A percentile compares a stretch with the other conserved stretches of the same genome.
Evolutionary conservation across 2,797 vertebrate genomes (phyloP).

Genomic region (Anguilla pacifica): DNA sequence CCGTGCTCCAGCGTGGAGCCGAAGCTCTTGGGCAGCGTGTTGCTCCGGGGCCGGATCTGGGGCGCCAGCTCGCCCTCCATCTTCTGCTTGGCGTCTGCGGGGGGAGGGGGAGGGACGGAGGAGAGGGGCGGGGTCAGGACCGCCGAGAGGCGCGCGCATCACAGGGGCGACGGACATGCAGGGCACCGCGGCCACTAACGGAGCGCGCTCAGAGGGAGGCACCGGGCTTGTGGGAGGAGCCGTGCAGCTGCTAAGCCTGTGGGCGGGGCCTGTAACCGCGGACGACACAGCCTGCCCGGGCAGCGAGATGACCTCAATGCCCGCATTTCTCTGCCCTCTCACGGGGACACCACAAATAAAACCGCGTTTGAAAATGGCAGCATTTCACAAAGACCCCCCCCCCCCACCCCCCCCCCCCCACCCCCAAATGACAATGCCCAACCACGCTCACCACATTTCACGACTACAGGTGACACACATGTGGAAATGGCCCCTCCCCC

Average conservation of each 20-base stretch:
- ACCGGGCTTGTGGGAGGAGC: neutral
- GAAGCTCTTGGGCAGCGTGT: constrained; percentile 97
- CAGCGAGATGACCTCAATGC: neutral
- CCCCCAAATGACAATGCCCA: neutral
- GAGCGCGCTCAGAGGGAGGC: neutral
- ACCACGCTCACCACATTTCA: neutral
- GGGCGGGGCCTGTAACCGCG: neutral
- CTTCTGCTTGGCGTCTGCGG: constrained; percentile 89
- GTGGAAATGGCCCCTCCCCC: neutral
- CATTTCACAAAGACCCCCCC: neutral
- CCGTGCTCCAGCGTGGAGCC: constrained; percentile 91
- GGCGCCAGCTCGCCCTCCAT: constrained; percentile 88
- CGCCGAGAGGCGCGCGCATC: neutral
- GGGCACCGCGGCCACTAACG: neutral
- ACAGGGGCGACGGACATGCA: neutral
- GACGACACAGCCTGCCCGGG: neutral
- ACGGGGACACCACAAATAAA: neutral
- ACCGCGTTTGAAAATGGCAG: neutral
- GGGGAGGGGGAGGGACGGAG: neutral
- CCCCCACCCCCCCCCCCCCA: neutral
- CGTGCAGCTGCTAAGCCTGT: neutral
- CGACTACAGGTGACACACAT: neutral
- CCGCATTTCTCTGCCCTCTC: neutral
- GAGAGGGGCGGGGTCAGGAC: neutral
- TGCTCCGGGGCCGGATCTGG: constrained; percentile 89